Base-by-base conservation (phyloP, 2,888 invertebrate species). In the Cheilosia pagana region DNA sequence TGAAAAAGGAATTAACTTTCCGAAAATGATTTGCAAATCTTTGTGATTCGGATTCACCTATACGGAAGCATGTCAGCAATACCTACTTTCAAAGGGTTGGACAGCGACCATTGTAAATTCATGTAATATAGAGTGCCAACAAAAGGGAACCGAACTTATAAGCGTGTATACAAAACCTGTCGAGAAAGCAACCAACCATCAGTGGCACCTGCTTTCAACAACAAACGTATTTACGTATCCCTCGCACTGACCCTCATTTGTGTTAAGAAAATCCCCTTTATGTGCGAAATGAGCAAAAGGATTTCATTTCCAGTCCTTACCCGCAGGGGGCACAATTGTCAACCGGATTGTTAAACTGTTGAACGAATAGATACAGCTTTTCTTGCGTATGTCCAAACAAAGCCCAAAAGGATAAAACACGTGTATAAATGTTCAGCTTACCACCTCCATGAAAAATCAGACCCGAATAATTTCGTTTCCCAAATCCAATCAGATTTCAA, bases 401-500 rank as follows among this genome's bases (percentile, higher is more conserved):
- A 19, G 16, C 21, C 2, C 39, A 39, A 12, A 3, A 19, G 19
- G 12, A 52, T 25, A 55, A 31, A 25, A 50, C 55, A 23, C 16
- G n/a, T 23, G 31, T 4, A 68, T n/a, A 35, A 23, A n/a, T 35
- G 39, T 57, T 35, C 31, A 45, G 43, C 16, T 45, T 63, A 23
- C 23, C 72, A 55, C 72, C 63, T 45, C 21, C 6, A 25, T 71
- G 35, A 57, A 55, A 59, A 65, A 43, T 45, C 50, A 60, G 59
- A 72, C 43, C 57, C 23, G 55, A 65, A 52, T 57, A 35, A 52
- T 79, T 72, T 65, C 72, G 57, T 65, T 79, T 55, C 12, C 59
- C 12, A 59, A 72, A 60, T 72, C 63, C 57, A 78, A 78, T 65
- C 72, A 79, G 59, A 60, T 79, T 65, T 39, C 50, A 48, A 65